phyloP scores from a whole-genome alignment of 2,888 invertebrate species.

The Vanessa cardui region DNA sequence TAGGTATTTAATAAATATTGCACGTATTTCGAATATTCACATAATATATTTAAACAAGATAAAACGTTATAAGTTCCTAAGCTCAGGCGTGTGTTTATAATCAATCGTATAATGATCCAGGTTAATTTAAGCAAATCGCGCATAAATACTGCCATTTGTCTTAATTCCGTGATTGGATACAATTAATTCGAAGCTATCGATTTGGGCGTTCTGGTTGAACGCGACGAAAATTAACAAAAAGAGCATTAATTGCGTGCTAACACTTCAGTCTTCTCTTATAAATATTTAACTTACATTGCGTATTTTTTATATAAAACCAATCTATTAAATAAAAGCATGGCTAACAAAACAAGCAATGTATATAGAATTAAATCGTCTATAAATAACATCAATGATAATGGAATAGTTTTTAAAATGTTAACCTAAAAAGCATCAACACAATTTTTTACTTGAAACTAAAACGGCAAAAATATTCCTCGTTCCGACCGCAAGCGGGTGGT shows the following conservation, averaged over 20 bases:
- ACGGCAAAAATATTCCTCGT: conserved; percentile 15
- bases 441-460: conserved; percentile 20
- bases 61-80: not conserved
- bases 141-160: conserved; percentile 33
- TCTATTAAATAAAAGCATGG: not conserved
- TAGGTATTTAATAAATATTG: no score
- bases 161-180: conserved; percentile 40
- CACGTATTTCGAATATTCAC: not conserved
- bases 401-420: no score
- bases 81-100: not conserved
- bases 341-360: no score
- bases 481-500: conserved; percentile 31
- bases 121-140: conserved; percentile 29
- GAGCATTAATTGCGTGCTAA: conserved; percentile 17
- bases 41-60: not conserved
- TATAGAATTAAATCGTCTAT: no score
- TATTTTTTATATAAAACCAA: not conserved
- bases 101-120: conserved; percentile 14
- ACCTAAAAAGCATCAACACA: not conserved
- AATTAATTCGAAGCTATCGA: conserved; percentile 40
- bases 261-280: not conserved
- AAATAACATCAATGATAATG: no score
- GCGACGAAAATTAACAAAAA: conserved; percentile 28
- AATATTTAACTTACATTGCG: not conserved
- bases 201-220: conserved; percentile 21